Percentiles rank a stretch among this genome's conserved stretches.
phyloP scores from a whole-genome alignment of 2,113 vertebrate species.

The Caloenas nicobarica region DNA sequence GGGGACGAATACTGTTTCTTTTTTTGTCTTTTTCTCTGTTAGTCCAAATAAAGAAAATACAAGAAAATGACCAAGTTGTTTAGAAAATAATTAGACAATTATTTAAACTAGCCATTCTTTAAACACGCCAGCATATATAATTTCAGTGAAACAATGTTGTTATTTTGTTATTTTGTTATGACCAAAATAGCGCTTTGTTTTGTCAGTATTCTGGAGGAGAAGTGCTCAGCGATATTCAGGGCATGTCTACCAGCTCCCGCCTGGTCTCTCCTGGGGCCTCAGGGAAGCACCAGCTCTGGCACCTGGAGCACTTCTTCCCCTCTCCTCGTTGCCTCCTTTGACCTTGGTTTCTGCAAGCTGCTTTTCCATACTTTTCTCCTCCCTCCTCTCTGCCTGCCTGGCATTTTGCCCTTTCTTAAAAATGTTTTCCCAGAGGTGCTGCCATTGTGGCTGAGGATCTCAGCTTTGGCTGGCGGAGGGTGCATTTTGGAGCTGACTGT shows the following conservation, averaged over 20 bases:
- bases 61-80: neutral
- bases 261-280: neutral
- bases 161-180: neutral
- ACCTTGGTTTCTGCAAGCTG: neutral
- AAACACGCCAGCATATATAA: neutral
- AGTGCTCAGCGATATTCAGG: neutral
- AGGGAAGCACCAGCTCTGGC: neutral
- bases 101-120: neutral
- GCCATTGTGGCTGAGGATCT: rapidly evolving
- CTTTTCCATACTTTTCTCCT: neutral
- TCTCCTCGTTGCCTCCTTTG: rapidly evolving
- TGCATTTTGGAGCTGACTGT: neutral
- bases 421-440: neutral
- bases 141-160: neutral
- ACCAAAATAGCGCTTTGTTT: neutral
- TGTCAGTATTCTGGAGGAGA: neutral
- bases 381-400: neutral
- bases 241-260: rapidly evolving
- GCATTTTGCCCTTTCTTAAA: neutral
- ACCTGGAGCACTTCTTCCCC: rapidly evolving
- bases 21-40: neutral
- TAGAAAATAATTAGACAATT: neutral
- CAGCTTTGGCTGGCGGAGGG: rapidly evolving
- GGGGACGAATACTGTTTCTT: neutral
- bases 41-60: neutral